These are phyloP conservation scores for Agonopterix alstromeriana DNA, from an alignment of 2,888 invertebrate genomes.

Conservation along the genomic window DNA sequence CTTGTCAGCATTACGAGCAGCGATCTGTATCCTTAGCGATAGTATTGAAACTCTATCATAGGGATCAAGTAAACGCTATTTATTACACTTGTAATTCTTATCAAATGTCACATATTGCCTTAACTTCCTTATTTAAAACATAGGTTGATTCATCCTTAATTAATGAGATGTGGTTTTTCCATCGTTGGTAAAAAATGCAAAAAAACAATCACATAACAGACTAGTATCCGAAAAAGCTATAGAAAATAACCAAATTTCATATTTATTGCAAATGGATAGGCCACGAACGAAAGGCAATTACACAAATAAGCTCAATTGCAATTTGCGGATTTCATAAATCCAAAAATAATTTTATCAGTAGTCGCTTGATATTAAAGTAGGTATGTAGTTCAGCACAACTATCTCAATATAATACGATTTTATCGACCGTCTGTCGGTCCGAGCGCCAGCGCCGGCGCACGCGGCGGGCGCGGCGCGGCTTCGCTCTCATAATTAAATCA, in stretches of 20 bases:
- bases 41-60: neutral
- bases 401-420: constrained; percentile 70
- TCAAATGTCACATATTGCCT: constrained; percentile 64
- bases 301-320: constrained; percentile 63
- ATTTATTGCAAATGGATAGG: constrained; percentile 62
- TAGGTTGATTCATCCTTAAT: constrained; percentile 62
- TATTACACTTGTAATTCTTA: constrained; percentile 42
- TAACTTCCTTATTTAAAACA: constrained; percentile 46
- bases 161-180: constrained; percentile 69
- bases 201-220: constrained; percentile 71
- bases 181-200: constrained; percentile 70
- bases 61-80: neutral
- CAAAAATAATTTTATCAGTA: constrained; percentile 45
- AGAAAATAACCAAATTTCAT: constrained; percentile 52
- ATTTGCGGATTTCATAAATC: constrained; percentile 68
- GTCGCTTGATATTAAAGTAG: constrained; percentile 33
- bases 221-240: constrained; percentile 70
- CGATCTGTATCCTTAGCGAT: neutral
- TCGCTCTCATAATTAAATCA: constrained; percentile 62
- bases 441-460: constrained; percentile 36
- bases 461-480: constrained; percentile 39
- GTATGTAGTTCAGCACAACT: constrained; percentile 58
- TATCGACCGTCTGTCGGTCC: constrained; percentile 40
- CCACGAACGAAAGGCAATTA: constrained; percentile 63
- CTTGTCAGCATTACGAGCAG: neutral